Evolutionary conservation across 2,797 vertebrate genomes (phyloP).

Genomic region (Benthosema pterotum): DNA sequence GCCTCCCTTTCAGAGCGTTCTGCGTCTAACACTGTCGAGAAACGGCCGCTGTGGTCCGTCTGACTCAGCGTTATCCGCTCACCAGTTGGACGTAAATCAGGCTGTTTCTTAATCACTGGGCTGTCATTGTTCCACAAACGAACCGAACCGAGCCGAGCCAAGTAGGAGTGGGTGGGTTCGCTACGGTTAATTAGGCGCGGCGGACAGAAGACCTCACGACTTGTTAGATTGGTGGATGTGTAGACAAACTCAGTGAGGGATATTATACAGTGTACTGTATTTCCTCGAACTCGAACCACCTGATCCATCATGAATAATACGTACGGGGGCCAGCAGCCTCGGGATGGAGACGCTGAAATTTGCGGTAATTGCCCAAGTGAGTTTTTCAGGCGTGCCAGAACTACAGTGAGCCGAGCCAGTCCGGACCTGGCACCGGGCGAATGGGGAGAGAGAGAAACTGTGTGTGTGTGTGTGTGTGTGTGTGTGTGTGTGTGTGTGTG

Average conservation of each 20-base stretch:
- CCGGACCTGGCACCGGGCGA: constrained; percentile 16
- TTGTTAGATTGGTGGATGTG: constrained; percentile 3
- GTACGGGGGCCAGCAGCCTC: background rate
- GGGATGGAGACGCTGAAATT: constrained; percentile 25
- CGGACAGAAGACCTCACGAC: background rate
- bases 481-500: no score
- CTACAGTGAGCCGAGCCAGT: constrained; percentile 24
- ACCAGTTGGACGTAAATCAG: constrained; percentile 37
- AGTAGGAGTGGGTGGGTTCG: constrained; percentile 30
- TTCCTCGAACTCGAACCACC: background rate
- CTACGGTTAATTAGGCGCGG: constrained; percentile 27
- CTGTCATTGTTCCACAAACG: constrained; percentile 8
- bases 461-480: no score
- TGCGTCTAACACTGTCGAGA: constrained; percentile 57
- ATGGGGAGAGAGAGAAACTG: background rate
- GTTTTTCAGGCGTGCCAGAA: constrained; percentile 10
- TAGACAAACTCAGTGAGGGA: constrained; percentile 21
- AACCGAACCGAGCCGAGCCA: constrained; percentile 16
- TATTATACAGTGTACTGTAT: background rate
- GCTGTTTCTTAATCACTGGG: constrained; percentile 35
- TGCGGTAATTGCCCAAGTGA: constrained; percentile 22
- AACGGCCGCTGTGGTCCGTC: constrained; percentile 33
- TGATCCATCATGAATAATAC: constrained; percentile 8
- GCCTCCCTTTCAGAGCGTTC: constrained; percentile 59
- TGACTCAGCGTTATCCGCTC: constrained; percentile 52